Evolutionary conservation across 2,113 vertebrate species (phyloP).

Genomic region (Pseudopodoces humilis): DNA sequence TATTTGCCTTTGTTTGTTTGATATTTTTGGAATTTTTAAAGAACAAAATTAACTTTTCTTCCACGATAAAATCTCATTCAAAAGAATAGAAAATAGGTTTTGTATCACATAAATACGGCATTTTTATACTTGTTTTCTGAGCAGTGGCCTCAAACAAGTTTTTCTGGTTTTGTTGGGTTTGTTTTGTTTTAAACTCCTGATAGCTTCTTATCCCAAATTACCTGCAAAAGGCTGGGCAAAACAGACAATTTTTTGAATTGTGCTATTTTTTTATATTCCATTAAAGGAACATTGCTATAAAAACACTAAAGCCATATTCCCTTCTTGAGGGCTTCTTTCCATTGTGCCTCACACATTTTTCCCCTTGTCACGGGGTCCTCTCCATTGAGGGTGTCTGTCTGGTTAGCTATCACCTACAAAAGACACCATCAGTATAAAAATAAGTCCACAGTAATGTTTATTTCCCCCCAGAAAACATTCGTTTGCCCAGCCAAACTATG

Average conservation of each 20-base stretch:
- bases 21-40: constrained; percentile 20
- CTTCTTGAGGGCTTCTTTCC: constrained; percentile 58
- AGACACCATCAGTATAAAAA: constrained; percentile 70
- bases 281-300: constrained; percentile 58
- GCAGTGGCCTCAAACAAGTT: constrained; percentile 47
- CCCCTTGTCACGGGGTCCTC: constrained; percentile 31
- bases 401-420: constrained; percentile 61
- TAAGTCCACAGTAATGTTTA: constrained; percentile 68
- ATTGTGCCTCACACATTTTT: constrained; percentile 50
- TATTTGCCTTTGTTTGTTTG: constrained; percentile 35
- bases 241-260: constrained; percentile 50
- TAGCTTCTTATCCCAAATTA: constrained; percentile 72
- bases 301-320: constrained; percentile 66
- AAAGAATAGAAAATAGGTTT: constrained; percentile 24
- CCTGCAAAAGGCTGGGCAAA: constrained; percentile 81
- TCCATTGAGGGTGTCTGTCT: constrained; percentile 48
- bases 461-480: constrained; percentile 66
- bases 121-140: constrained; percentile 47
- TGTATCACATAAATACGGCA: constrained; percentile 17
- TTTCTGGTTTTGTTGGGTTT: neutral
- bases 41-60: constrained; percentile 13
- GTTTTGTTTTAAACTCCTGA: constrained; percentile 65
- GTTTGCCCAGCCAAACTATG: constrained; percentile 69
- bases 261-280: constrained; percentile 52
- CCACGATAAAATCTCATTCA: neutral